A percentile compares a stretch with the other conserved stretches of the same genome.
Evolutionary conservation across 2,888 invertebrate genomes (phyloP).

Genomic region (Pyrochroa serraticornis): DNA sequence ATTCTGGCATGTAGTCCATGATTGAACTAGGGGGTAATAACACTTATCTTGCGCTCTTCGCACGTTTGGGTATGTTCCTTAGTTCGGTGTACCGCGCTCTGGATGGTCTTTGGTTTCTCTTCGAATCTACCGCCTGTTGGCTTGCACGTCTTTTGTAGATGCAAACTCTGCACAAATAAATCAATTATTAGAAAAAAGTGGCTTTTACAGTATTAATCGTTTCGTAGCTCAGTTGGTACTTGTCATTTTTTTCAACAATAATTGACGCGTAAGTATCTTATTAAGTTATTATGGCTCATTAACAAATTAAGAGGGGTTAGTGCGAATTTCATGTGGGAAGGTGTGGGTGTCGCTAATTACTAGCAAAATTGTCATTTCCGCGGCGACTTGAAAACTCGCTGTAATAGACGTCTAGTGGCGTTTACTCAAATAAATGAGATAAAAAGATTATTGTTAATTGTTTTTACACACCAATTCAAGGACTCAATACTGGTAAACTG

Average conservation of each 20-base stretch:
- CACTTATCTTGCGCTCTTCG: conserved; percentile 42
- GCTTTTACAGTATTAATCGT: conserved; percentile 4
- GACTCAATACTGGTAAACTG: conserved; percentile 24
- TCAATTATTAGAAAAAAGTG: conserved; percentile 11
- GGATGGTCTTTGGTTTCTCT: conserved; percentile 43
- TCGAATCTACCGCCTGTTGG: conserved; percentile 38
- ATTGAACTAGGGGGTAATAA: background rate
- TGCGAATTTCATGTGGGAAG: too few species aligned
- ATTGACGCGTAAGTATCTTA: conserved; percentile 7
- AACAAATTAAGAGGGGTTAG: background rate
- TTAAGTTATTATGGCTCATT: background rate
- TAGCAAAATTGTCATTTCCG: background rate
- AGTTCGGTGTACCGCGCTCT: conserved; percentile 53
- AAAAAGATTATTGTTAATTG: conserved; percentile 6
- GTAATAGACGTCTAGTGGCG: background rate
- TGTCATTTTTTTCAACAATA: conserved; percentile 6
- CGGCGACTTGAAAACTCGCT: background rate
- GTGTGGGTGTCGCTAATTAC: too few species aligned
- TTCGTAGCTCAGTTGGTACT: conserved; percentile 4
- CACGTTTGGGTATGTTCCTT: conserved; percentile 43
- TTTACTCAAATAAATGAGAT: too few species aligned
- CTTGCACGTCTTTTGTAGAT: conserved; percentile 52
- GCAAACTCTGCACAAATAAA: conserved; percentile 49
- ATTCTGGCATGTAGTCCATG: conserved; percentile 4
- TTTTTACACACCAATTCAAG: conserved; percentile 19